Evolutionary conservation across 1,140 invertebrate genomes (phyloP).

Genomic region (Bombyx mori): ASM3026992v2 NC_085107.1:1293001-1293500

Average conservation of each 20-base stretch:
- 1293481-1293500: too few relatives aligned
- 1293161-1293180: slow-evolving; percentile 88
- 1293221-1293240: slow-evolving; percentile 90
- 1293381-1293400: slow-evolving; percentile 81
- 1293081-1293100: slow-evolving; percentile 82
- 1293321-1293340: slow-evolving; percentile 91
- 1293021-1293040: slow-evolving; percentile 86
- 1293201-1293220: slow-evolving; percentile 86
- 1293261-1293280: slow-evolving; percentile 88
- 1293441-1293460: background rate
- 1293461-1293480: too few relatives aligned
- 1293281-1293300: slow-evolving; percentile 86
- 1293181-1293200: slow-evolving; percentile 85
- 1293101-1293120: slow-evolving; percentile 52
- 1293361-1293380: slow-evolving; percentile 91
- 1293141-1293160: slow-evolving; percentile 77
- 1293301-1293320: slow-evolving; percentile 75
- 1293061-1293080: slow-evolving; percentile 76
- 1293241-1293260: slow-evolving; percentile 87
- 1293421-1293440: slow-evolving; percentile 35
- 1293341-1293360: slow-evolving; percentile 83
- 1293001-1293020: slow-evolving; percentile 73
- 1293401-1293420: slow-evolving; percentile 83
- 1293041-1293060: slow-evolving; percentile 80
- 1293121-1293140: slow-evolving; percentile 33